Evolutionary conservation across 2,113 vertebrate genomes (phyloP).

Genomic region (Balaenoptera acutorostrata): DNA sequence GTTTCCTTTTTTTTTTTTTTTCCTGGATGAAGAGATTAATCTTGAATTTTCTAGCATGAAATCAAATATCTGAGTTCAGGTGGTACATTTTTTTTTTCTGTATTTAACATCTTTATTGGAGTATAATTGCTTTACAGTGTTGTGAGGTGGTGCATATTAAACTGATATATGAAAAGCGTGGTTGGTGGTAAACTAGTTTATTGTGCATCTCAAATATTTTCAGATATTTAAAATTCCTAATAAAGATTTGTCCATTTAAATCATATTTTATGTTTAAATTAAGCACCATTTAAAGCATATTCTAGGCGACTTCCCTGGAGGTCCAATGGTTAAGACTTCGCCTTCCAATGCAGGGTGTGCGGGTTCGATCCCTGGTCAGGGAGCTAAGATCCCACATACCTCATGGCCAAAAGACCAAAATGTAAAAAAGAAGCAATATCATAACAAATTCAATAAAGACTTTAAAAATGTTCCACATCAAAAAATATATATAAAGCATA

Average conservation of each 20-base stretch:
- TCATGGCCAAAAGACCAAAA: too few relatives aligned
- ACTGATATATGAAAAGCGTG: background rate
- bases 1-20: background rate
- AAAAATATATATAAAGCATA: background rate
- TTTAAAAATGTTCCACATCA: too few relatives aligned
- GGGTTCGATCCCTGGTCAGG: too few relatives aligned
- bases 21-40: slow-evolving; percentile 9
- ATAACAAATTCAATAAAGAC: too few relatives aligned
- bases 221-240: background rate
- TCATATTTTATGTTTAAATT: background rate
- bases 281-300: slow-evolving; percentile 14
- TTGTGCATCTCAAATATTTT: slow-evolving; percentile 17
- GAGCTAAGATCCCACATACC: too few relatives aligned
- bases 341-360: too few relatives aligned
- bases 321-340: too few relatives aligned
- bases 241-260: slow-evolving; percentile 28
- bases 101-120: too few relatives aligned
- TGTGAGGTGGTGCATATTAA: background rate
- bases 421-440: too few relatives aligned
- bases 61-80: background rate
- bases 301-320: too few relatives aligned
- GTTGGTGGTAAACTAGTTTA: background rate
- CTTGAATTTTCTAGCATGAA: slow-evolving; percentile 28
- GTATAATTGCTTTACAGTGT: too few relatives aligned
- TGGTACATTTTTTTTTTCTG: background rate